Base-by-base conservation (phyloP, 2,113 vertebrate species). In the Podarcis cretensis region DNA sequence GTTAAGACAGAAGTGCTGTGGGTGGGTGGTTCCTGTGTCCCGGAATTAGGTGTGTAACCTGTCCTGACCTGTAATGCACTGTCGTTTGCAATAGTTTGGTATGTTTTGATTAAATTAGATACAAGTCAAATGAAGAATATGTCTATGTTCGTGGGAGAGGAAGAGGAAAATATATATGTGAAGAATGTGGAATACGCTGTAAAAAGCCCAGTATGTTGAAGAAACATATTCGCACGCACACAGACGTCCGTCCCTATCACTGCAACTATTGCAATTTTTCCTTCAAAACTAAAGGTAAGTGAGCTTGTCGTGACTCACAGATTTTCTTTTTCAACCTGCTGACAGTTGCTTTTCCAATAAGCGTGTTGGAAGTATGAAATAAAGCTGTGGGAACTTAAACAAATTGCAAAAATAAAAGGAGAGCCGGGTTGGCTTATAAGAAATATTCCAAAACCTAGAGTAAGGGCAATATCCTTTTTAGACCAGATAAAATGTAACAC, bases 121-220 rank as follows among this genome's bases (percentile, higher is more conserved):
- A 98, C 96, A 99, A 99, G 93, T 99, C 99, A 65, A 99, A 99
- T 10, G 99, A 99, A 95, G 99, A 99, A 81, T 99, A 99, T 84
- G 98, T 99, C 9, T 99, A 99, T 59, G 98, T 99, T 48, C 98
- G 99, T 59, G 99, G 99, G 7, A 98, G 99, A 92, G 99, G 99
- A 88, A 97, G 99, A 86, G 99, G 99, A 83, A 99, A 99, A 90
- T 99, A 99, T 91, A 99, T 99, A 94, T 99, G 99, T 94, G 99
- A 99, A 90, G 99, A 99, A 91, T 99, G 99, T 94, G 99, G 99
- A 57, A 99, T 99, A 89, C 98, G 99, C 87, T 99, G 98, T 95
- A 99, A 99, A 96, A 99, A 99, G 82, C 99, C 99, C 87, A 99
- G 99, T 94, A 99, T 99, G 99, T 96, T 99, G 90, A 99, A 98